Conservation (phyloP, 2,797 vertebrate species). For the Spizella passerina region DNA sequence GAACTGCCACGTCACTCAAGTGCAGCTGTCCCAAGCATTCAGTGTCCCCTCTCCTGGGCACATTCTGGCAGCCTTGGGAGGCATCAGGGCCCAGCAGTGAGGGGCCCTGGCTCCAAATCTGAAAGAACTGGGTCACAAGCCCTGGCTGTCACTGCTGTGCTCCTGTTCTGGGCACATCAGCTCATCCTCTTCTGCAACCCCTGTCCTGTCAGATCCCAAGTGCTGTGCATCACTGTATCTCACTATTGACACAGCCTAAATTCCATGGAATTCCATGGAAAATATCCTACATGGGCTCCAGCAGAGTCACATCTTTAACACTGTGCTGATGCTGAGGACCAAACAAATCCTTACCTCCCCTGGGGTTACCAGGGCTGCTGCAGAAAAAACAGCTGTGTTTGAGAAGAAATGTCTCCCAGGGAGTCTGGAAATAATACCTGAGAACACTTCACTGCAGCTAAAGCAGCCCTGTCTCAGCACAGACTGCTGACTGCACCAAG, state of each 20-base stretch:
- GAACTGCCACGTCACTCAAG: neutral
- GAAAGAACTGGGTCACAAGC: neutral
- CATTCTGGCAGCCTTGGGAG: neutral
- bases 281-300: neutral
- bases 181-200: neutral
- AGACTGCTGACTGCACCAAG: neutral
- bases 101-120: neutral
- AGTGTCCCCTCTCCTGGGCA: neutral
- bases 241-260: neutral
- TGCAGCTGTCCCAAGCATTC: neutral
- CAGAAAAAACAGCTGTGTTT: neutral
- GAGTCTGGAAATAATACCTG: neutral
- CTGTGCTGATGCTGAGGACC: neutral
- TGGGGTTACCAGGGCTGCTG: neutral
- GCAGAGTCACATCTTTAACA: neutral
- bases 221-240: neutral
- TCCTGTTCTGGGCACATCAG: neutral
- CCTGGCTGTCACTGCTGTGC: neutral
- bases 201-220: neutral
- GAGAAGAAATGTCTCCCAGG: neutral
- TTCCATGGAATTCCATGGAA: neutral
- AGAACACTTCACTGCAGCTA: neutral
- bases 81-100: neutral
- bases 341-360: neutral
- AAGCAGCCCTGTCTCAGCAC: neutral